Percentiles rank a stretch among this genome's conserved stretches.
Conservation (phyloP, 1,140 invertebrate species). For the Rhizoglyphus robini region DNA sequence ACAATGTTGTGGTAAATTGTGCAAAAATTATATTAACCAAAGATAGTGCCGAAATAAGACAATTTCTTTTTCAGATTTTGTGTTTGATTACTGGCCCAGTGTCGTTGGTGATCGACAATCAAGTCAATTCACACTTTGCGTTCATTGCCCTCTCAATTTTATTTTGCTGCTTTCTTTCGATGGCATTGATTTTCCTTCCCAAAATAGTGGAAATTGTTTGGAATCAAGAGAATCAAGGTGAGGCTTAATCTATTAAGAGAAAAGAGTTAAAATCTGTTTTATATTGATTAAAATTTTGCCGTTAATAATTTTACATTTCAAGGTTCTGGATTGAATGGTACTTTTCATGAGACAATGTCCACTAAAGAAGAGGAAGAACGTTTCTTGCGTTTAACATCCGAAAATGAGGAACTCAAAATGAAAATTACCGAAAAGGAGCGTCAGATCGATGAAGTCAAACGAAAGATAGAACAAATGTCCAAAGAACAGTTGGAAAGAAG, state of each 20-base stretch:
- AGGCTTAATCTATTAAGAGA: too few relatives aligned
- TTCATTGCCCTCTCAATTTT: slow-evolving; percentile 89
- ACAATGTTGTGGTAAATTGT: slow-evolving; percentile 74
- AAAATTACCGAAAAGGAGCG: slow-evolving; percentile 26
- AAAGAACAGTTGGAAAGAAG: slow-evolving; percentile 16
- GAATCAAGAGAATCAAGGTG: slow-evolving; percentile 4
- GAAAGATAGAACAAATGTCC: slow-evolving; percentile 21
- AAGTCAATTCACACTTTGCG: slow-evolving; percentile 91
- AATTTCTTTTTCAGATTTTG: slow-evolving; percentile 44
- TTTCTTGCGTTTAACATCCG: slow-evolving; percentile 77
- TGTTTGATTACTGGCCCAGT: slow-evolving; percentile 94
- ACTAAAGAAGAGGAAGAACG: slow-evolving; percentile 90
- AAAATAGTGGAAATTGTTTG: slow-evolving; percentile 48
- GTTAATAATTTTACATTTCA: slow-evolving; percentile 18
- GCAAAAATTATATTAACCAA: too few relatives aligned
- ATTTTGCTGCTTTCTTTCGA: slow-evolving; percentile 90
- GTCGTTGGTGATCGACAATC: slow-evolving; percentile 79
- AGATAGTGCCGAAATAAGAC: too few relatives aligned
- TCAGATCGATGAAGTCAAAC: slow-evolving; percentile 26
- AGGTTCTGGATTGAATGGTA: slow-evolving; percentile 22
- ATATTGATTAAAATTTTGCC: slow-evolving; percentile 2
- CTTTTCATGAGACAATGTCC: slow-evolving; percentile 52
- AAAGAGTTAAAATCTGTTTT: neutral
- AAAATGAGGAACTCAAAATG: slow-evolving; percentile 83
- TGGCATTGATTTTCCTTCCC: slow-evolving; percentile 90